Evolutionary conservation across 2,113 vertebrate species (phyloP).

Genomic region (human (Homo sapiens)): DNA sequence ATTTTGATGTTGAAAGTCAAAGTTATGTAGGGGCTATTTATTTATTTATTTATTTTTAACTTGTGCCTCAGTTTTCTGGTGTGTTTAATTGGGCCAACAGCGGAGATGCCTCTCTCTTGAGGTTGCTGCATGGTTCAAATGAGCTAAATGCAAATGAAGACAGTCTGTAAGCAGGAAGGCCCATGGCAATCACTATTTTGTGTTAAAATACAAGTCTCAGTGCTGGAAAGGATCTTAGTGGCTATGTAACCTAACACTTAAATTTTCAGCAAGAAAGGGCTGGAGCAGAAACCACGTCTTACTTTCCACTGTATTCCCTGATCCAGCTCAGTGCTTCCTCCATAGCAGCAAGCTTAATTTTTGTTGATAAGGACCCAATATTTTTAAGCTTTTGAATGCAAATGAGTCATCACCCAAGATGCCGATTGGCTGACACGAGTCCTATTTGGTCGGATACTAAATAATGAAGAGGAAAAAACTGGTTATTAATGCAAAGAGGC

Average conservation of each 20-base stretch:
- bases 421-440: constrained; percentile 75
- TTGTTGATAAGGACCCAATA: constrained; percentile 51
- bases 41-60: background rate
- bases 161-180: background rate
- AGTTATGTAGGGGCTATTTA: background rate
- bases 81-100: background rate
- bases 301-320: background rate
- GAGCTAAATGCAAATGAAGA: background rate
- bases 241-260: background rate
- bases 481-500: constrained; percentile 83
- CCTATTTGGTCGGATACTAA: constrained; percentile 80
- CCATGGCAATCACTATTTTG: constrained; percentile 3
- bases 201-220: background rate
- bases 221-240: background rate
- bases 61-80: background rate
- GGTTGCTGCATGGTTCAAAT: background rate
- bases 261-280: background rate
- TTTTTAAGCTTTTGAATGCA: constrained; percentile 79
- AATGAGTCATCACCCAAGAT: constrained; percentile 77
- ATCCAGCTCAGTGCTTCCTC: background rate
- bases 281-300: background rate
- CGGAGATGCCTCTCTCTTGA: background rate
- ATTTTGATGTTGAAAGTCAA: background rate
- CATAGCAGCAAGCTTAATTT: constrained; percentile 34
- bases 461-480: constrained; percentile 82